These are phyloP conservation scores for Adineta ricciae DNA, from an alignment of 2,888 invertebrate species.

Conservation along the genomic window DNA sequence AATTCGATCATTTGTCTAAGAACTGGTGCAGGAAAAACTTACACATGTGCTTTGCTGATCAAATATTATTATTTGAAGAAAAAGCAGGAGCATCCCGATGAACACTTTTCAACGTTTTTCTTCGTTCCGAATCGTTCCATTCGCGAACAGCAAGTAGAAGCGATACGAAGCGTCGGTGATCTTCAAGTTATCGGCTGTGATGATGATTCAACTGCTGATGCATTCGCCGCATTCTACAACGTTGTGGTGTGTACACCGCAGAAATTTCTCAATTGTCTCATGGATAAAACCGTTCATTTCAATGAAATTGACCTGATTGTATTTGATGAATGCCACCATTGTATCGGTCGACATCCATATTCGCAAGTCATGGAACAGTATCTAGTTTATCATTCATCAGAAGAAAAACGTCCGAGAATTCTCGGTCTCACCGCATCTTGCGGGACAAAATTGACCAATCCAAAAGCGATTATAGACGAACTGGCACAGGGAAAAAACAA, in stretches of 20 bases:
- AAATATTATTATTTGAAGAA: neutral
- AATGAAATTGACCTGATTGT: constrained; percentile 32
- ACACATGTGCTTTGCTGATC: neutral
- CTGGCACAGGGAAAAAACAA: neutral
- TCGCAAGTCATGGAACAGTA: constrained; percentile 14
- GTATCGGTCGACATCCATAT: neutral
- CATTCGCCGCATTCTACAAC: neutral
- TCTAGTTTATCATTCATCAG: neutral
- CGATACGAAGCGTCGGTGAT: neutral
- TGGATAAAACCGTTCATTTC: constrained; percentile 15
- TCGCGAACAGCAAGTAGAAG: neutral
- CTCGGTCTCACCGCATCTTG: constrained; percentile 1
- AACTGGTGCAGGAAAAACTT: constrained; percentile 23
- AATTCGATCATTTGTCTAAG: neutral
- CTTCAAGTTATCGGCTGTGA: neutral
- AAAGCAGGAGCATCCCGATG: neutral
- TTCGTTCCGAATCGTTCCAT: neutral
- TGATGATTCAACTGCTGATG: neutral
- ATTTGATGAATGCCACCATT: constrained; percentile 17
- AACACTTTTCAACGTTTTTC: neutral
- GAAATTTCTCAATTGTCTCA: constrained; percentile 33
- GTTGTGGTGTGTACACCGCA: constrained; percentile 35
- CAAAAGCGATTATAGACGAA: neutral
- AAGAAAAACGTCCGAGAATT: neutral
- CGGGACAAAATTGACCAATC: neutral